Evolutionary conservation across 2,113 vertebrate genomes (phyloP), one percentile per base, ranked within the genome.

Genomic region (Sisor rabdophorus): DNA sequence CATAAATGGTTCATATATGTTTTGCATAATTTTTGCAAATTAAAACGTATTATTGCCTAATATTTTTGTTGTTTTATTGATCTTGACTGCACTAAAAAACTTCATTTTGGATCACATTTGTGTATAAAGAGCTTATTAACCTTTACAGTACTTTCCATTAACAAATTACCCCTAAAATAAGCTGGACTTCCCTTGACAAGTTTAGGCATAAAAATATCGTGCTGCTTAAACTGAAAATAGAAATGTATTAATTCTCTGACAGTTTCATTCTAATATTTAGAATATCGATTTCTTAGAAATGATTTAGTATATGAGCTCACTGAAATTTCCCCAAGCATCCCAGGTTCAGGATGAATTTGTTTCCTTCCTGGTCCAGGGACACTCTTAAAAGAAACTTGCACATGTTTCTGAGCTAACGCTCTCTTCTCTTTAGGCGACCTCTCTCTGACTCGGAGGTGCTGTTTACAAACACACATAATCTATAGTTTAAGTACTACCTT

Each of bases 391-490:
- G 54, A 22, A 61, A 61, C 58, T 78, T 9, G 0, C 76, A 78
- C 68, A 71, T 72, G 76, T 64, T 78, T 16, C 30, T 72, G 22
- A 72, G 59, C 59, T 20, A 60, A 64, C 65, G 11, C 48, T 52
- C 65, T 52, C 52, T 74, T 26, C 44, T 74, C 44, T 19, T 74
- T 47, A 74, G 30, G 13, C n/a, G 72, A 74, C 72, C 47, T 44
- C 58, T 74, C 19, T 61, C 40, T 74, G 72, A 74, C 56, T 72
- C 70, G 32, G 30, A 72, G 53, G n/a, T 28, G 13, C 52, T 72
- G 54, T 72, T 72, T 72, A 72, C 70, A 72, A 72, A 72, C 53
- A 72, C 52, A 36, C 54, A 19, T 55, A 44, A 12, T 74, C 61
- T 44, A 52, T 32, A 61, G 72, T 74, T 74, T 74, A 11, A 32